phyloP scores from a whole-genome alignment of 2,888 invertebrate species.

The Hydropsyche betteni region DNA sequence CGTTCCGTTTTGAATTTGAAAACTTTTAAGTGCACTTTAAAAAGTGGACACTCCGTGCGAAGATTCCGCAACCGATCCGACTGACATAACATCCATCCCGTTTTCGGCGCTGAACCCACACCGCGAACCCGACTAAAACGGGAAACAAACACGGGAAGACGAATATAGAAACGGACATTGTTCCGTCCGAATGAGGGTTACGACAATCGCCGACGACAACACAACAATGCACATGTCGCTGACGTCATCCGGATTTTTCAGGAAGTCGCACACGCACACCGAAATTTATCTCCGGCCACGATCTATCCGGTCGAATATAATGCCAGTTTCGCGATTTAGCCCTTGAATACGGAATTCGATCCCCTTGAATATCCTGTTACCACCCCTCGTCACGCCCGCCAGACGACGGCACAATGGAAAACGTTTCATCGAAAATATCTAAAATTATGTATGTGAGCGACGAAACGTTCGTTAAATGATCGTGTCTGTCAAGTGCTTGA shows the following conservation, averaged over 20 bases:
- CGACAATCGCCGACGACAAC: too few species aligned
- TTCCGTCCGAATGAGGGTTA: too few species aligned
- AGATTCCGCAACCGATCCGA: too few species aligned
- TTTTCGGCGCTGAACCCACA: too few species aligned
- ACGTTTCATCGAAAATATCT: background rate
- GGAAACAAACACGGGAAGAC: too few species aligned
- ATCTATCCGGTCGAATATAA: conserved; percentile 2
- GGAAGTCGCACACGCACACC: conserved; percentile 17
- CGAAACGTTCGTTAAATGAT: background rate
- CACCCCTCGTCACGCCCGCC: conserved; percentile 20
- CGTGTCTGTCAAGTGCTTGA: background rate
- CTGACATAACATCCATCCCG: too few species aligned
- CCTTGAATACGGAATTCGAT: conserved; percentile 33
- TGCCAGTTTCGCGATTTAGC: conserved; percentile 21
- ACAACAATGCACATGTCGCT: too few species aligned
- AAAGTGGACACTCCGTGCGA: too few species aligned
- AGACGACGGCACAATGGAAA: conserved; percentile 4
- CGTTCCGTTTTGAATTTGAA: too few species aligned
- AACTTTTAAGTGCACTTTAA: too few species aligned
- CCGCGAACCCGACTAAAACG: too few species aligned
- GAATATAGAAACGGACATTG: too few species aligned
- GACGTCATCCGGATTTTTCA: background rate
- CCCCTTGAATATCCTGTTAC: conserved; percentile 13
- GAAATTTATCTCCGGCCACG: background rate
- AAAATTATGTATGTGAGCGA: background rate